Base-by-base conservation (phyloP, 2,888 invertebrate species). In the Xylota sylvarum region DNA sequence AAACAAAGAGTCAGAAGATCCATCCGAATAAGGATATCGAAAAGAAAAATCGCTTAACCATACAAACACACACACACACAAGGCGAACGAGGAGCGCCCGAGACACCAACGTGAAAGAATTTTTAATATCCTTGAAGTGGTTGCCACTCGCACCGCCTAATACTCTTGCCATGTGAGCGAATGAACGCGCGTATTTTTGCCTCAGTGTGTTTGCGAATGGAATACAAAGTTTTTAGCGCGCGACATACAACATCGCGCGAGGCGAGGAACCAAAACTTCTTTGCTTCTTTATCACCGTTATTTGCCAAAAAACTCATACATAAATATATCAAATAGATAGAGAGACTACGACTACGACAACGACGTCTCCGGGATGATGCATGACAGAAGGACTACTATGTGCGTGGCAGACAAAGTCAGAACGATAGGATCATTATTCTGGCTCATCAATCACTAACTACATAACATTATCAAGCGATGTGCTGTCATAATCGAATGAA, bases 391-490 rank as follows among this genome's bases (percentile, higher is more conserved):
- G 64, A 56, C 73, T 40, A 64, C 73, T 40, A 64, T 70, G 50
- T 79, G 37, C 64, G 62, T 72, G 64, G 56, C 72, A 79, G 60
- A 73, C 60, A 86, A 82, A 82, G 86, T 69, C 69, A 69, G 64
- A 55, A 73, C 80, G 88, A 86, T 88, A 88, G 83, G 65, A 80
- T 83, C 80, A 88, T 89, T 89, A 88, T 89, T 89, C 88, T 86
- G 86, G 69, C 86, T 86, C 88, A 89, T 89, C 88, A 88, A 86
- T 88, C 88, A 88, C 88, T 80, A 88, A 88, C 88, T 82, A 86
- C 86, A 83, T 86, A 78, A 86, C 88, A 87, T 85, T 86, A 88
- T 87, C 84, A 87, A 83, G 78, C 86, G 77, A 82, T 86, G 85
- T 81, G 85, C 85, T 82, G 77, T 82, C 86, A 86, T 86, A 86